Base-by-base conservation (phyloP, 2,888 invertebrate genomes). In the Saturnia japonica region DNA sequence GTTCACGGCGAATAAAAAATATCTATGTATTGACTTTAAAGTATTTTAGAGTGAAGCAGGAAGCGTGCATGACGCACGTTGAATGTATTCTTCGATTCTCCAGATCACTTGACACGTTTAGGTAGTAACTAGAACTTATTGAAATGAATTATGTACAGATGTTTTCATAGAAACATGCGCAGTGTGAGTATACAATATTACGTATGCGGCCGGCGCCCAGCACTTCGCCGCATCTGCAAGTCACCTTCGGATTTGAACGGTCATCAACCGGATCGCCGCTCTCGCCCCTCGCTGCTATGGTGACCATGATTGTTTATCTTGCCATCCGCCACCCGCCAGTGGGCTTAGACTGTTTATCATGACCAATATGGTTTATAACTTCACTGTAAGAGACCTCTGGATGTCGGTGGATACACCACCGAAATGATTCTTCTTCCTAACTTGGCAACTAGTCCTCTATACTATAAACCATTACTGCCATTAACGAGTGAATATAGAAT, bases 191-290 rank as follows among this genome's bases (percentile, higher is more conserved):
- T 28, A 60, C 6, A 28, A 64, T 70, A 82, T 87, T 85, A 83
- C 82, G 78, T 78, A 85, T 85, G 80, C 76, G 75, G 81, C 80
- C 79, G 79, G 75, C 78, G 57, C 72, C 73, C 64, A 62, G n/a
- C n/a, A n/a, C n/a, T n/a, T 72, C 67, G 72, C 69, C 73, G 34
- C 75, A 88, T 88, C 79, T 82, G 76, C 85, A 87, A 85, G 85
- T 89, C 88, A 89, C 90, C 90, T 90, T 90, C 87, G 82, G 74
- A 82, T 81, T 70, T 80, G 77, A 71, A 72, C 78, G 85, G 83
- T 82, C 82, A 78, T 74, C 74, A 70, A 77, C 83, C 71, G 71
- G 57, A 14, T n/a, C n/a, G 47, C 62, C 43, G 45, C 70, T 64
- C 51, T 40, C 34, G 16, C 22, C 42, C 62, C 45, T 34, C 9